Base-by-base conservation (phyloP, 2,888 invertebrate genomes). In the Agonopterix arenella region DNA sequence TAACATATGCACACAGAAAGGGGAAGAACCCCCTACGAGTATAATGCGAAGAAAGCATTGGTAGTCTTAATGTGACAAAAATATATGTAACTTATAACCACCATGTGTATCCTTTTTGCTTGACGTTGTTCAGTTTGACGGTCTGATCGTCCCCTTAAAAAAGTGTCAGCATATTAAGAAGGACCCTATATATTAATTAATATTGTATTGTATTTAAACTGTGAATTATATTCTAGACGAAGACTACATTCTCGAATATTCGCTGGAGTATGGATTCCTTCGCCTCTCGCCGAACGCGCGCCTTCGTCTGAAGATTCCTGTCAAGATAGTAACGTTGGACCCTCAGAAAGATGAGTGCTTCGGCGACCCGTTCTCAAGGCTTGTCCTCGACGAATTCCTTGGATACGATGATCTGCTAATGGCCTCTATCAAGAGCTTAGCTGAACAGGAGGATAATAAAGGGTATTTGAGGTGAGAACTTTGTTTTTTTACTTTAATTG, bases 321-420 rank as follows among this genome's bases (percentile, higher is more conserved):
- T 98, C 1, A 93, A 95, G 73, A 94, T 96, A 11, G 94, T 96
- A 9, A 94, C 95, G 11, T 73, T 97, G 72, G 98, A 99, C 90
- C 98, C 99, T 0, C 90, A 91, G 44, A 93, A 92, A 50, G 96
- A 98, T 72, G 91, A 92, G 55, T 99, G 99, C 75, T 99, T 99
- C 80, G 99, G 99, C 0, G 98, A 98, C 78, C 83, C 93, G 0
- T 94, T 98, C 72, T 97, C 96, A 50, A 92, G 97, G 46, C 94
- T 97, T 66, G 92, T 99, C 55, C 91, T 99, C 41, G 96, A 97
- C 58, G 95, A 97, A 71, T 95, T 99, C 75, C 90, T 99, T 44
- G 99, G 99, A 36, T 99, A 99, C 69, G 98, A 99, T 73, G 99
- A 99, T 76, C 88, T 99, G 52, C 90, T 99, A 1, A 98, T 99